These are phyloP conservation scores for Hymenochirus boettgeri DNA, from an alignment of 2,113 vertebrate genomes.

Conservation along the genomic window DNA sequence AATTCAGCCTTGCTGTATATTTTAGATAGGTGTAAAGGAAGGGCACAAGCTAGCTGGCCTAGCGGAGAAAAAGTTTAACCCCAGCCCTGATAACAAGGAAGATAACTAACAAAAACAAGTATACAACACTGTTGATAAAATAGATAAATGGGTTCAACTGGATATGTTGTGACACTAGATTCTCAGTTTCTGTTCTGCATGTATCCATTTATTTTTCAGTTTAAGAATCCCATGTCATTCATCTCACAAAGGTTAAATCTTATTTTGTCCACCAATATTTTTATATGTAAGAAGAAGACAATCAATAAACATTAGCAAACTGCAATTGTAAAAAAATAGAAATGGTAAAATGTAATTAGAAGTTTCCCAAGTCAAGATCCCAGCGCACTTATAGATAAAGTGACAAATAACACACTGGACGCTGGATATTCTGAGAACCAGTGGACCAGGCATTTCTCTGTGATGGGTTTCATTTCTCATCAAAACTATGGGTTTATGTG, in stretches of 20 bases:
- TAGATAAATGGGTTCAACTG: no score
- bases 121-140: no score
- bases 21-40: no score
- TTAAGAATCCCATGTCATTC: background rate
- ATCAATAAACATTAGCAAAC: slow-evolving; percentile 27
- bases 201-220: background rate
- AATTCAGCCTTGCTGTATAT: no score
- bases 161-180: no score
- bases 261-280: slow-evolving; percentile 6
- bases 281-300: slow-evolving; percentile 17
- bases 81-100: no score
- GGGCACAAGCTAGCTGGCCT: no score
- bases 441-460: slow-evolving; percentile 9
- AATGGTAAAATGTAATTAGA: slow-evolving; percentile 31
- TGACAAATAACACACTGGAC: slow-evolving; percentile 33
- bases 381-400: slow-evolving; percentile 32
- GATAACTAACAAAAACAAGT: no score
- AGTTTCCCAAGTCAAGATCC: slow-evolving; percentile 23
- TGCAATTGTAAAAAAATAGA: background rate
- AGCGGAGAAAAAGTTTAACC: no score
- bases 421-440: slow-evolving; percentile 4
- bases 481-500: slow-evolving; percentile 25
- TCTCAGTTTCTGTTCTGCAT: no score
- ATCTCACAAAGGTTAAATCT: background rate
- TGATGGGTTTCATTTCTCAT: slow-evolving; percentile 33